Conservation (phyloP, 2,113 vertebrate genomes). For the Phrynocephalus versicolor region DNA sequence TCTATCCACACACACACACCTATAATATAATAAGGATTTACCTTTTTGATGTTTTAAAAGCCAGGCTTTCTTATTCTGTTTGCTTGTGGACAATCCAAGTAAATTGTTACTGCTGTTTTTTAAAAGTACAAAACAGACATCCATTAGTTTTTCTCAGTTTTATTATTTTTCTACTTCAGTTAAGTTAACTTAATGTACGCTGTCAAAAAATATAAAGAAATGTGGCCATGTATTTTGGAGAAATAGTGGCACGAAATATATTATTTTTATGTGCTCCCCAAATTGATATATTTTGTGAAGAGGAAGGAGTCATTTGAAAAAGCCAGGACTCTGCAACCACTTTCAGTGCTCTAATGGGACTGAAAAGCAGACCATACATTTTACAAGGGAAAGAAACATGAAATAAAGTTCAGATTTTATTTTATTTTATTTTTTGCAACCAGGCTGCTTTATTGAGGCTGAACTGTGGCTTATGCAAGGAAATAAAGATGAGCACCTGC, state of each 20-base stretch:
- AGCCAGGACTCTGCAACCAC: background rate
- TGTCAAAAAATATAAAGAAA: background rate
- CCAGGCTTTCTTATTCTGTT: background rate
- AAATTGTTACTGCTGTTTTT: background rate
- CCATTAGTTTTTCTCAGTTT: background rate
- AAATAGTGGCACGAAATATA: background rate
- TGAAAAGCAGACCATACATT: background rate
- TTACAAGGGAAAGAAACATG: background rate
- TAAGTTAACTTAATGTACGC: background rate
- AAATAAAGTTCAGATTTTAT: background rate
- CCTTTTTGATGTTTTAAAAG: conserved; percentile 16
- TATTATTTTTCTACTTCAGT: background rate
- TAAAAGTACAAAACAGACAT: background rate
- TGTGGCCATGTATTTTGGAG: background rate
- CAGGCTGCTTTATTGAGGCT: background rate
- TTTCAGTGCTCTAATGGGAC: background rate
- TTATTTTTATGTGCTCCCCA: background rate
- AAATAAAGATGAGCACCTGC: conserved; percentile 16
- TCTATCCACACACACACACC: too few relatives aligned
- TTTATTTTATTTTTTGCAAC: background rate
- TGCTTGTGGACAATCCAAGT: background rate
- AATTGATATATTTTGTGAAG: background rate
- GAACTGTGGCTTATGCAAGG: background rate
- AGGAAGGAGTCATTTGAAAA: background rate
- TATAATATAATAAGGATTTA: conserved; percentile 27